Conservation (phyloP, 2,797 vertebrate genomes). For the Danio albolineatus region DNA sequence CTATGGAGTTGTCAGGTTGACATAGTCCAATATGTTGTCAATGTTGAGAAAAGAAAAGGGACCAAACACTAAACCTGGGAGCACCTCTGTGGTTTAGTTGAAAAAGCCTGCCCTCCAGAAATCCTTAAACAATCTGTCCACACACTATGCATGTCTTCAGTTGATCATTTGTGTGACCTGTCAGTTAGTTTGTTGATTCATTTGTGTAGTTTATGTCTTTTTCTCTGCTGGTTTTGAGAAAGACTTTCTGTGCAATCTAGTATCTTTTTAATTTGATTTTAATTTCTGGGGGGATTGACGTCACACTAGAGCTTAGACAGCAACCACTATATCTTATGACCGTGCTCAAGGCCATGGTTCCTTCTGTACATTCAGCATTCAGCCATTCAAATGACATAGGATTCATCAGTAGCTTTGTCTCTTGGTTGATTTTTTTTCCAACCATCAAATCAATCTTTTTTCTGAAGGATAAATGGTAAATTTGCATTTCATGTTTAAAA, state of each 20-base stretch:
- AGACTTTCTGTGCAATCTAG: not conserved
- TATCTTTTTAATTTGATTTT: not conserved
- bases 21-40: not conserved
- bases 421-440: not conserved
- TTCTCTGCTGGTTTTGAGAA: not conserved
- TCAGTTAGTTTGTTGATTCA: not conserved
- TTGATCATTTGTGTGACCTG: not conserved
- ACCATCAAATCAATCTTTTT: not conserved
- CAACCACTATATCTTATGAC: slow-evolving; percentile 2
- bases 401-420: not conserved
- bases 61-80: not conserved
- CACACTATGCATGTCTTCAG: not conserved
- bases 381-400: not conserved
- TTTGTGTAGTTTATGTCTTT: too few relatives aligned
- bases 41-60: not conserved
- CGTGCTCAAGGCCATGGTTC: not conserved
- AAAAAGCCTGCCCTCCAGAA: not conserved
- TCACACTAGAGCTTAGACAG: slow-evolving; percentile 14
- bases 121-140: not conserved
- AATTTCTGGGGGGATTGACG: not conserved
- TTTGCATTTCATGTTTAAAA: slow-evolving; percentile 5
- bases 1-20: not conserved
- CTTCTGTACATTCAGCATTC: not conserved
- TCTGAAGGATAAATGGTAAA: not conserved
- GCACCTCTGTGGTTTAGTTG: not conserved